These are phyloP conservation scores for Machimus atricapillus DNA, from an alignment of 2,888 invertebrate species.

Conservation along the genomic window DNA sequence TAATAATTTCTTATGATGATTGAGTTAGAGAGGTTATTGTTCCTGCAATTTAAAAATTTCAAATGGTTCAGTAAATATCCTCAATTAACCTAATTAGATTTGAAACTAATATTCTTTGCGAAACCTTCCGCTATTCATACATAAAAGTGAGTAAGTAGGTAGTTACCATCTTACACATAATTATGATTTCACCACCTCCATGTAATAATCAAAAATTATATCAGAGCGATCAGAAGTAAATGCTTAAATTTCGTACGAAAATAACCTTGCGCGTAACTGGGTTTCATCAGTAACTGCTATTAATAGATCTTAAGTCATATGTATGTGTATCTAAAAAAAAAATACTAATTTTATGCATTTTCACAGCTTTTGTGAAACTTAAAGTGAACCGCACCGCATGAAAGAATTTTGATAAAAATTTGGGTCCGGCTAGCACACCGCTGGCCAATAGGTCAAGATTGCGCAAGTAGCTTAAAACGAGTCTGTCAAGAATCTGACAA, in stretches of 20 bases:
- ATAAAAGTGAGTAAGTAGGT: neutral
- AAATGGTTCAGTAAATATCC: neutral
- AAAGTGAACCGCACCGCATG: neutral
- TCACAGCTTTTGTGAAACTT: neutral
- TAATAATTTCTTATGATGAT: neutral
- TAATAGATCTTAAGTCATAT: neutral
- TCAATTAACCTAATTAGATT: neutral
- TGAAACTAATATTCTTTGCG: neutral
- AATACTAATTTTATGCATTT: neutral
- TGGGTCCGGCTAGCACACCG: neutral
- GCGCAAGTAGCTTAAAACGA: neutral
- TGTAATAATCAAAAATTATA: neutral
- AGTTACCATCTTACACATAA: neutral
- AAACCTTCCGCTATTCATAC: neutral
- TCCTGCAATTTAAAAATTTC: neutral
- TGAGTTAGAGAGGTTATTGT: neutral
- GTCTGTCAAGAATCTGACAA: conserved; percentile 2
- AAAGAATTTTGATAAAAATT: neutral
- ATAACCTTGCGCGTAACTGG: neutral
- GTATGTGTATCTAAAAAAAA: neutral
- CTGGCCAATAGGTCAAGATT: conserved; percentile 7
- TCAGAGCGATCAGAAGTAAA: neutral
- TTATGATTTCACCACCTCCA: neutral
- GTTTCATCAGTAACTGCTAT: neutral
- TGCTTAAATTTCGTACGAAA: neutral